Evolutionary conservation across 2,113 vertebrate genomes (phyloP).

Genomic region (Delphinus delphis): DNA sequence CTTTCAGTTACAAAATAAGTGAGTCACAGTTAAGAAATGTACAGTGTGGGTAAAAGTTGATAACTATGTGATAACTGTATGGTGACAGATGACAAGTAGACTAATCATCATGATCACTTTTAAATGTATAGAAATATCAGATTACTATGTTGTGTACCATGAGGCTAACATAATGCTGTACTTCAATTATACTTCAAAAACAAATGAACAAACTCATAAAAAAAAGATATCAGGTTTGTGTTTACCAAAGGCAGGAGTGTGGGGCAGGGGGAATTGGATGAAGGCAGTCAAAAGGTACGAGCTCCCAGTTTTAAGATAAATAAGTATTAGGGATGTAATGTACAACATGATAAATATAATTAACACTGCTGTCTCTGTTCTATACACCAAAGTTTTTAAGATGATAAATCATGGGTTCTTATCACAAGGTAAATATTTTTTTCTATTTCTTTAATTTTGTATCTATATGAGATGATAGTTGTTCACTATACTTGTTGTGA

Average conservation of each 20-base stretch:
- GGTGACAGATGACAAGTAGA: background rate
- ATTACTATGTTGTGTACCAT: background rate
- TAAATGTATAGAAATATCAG: background rate
- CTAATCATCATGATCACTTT: background rate
- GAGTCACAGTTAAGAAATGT: background rate
- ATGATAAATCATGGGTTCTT: background rate
- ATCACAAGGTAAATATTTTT: background rate
- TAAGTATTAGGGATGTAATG: background rate
- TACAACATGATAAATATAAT: background rate
- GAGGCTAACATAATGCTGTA: background rate
- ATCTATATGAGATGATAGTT: background rate
- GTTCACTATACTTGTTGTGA: background rate
- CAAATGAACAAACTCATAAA: background rate
- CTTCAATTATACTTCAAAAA: background rate
- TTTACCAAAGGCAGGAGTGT: background rate
- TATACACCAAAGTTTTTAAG: background rate
- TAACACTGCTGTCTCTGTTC: background rate
- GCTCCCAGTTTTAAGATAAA: background rate
- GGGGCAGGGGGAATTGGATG: background rate
- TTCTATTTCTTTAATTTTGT: background rate
- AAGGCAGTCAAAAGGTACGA: background rate
- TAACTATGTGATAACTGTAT: background rate
- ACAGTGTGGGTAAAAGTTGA: background rate
- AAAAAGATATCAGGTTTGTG: background rate
- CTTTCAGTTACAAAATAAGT: background rate